Base-by-base conservation (phyloP, 2,888 invertebrate genomes). In the Merodon equestris region DNA sequence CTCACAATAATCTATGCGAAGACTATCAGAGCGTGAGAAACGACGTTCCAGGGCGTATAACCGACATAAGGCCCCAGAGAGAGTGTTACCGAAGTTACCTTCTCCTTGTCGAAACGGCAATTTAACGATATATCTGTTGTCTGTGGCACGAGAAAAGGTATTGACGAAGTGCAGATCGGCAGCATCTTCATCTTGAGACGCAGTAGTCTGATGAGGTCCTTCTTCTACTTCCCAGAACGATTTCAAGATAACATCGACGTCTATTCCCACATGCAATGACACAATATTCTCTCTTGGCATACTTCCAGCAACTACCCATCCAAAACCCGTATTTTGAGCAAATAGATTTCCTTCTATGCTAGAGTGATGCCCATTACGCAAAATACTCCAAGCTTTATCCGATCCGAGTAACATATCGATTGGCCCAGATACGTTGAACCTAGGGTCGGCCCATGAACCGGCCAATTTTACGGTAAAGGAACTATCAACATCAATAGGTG, bases 91-190 rank as follows among this genome's bases (percentile, higher is more conserved):
- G 18, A 57, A 50, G 1, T 36, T n/a, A 1, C 45, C 19, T 1
- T 53, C n/a, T 0, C 36, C 19, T 1, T 36, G 34, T 3, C 58
- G 68, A 58, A 58, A 68, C 9, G 68, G 51, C 9, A 68, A 36
- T 17, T 58, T 51, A 18, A 67, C 50, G 27, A 48, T 44, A 13
- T 44, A 56, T 14, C 38, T 56, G 0, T 42, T 14, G 14, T 42
- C 56, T 0, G 56, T 9, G 1, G 42, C 9, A 12, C 56, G 18
- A 9, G 14, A 4, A 18, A 56, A 13, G 14, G 19, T 56, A 19
- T 56, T 14, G 10, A 9, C 13, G 10, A 27, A 56, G 14, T 42
- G 9, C 12, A 19, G 19, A 13, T 56, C 56, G n/a, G 13, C 44
- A 0, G 5, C 56, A 9, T 40, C 40, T 10, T 40, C 40, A 40